phyloP scores from a whole-genome alignment of 2,888 invertebrate genomes.

The Caenorhabditis uteleia region DNA sequence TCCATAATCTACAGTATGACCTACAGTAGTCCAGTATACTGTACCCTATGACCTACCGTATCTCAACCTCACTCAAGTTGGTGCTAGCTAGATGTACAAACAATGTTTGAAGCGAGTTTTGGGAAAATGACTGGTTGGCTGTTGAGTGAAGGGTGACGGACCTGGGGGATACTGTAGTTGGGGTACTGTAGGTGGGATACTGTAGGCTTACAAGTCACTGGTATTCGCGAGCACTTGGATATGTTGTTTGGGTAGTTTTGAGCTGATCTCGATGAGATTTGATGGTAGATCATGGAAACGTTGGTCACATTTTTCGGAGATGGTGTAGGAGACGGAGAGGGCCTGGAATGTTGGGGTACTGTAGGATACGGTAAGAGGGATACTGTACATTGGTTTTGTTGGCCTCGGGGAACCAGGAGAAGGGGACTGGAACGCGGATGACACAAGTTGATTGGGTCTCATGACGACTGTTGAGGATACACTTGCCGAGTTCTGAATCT shows the following conservation, averaged over 20 bases:
- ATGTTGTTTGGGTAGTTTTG: slow-evolving; percentile 20
- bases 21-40: not conserved
- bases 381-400: slow-evolving; percentile 21
- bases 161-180: too few species aligned
- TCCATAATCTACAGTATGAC: slow-evolving; percentile 48
- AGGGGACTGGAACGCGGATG: slow-evolving; percentile 59
- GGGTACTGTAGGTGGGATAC: too few species aligned
- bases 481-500: slow-evolving; percentile 38
- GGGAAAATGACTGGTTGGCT: slow-evolving; percentile 53
- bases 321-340: slow-evolving; percentile 46
- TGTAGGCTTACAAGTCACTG: slow-evolving; percentile 18
- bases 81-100: slow-evolving; percentile 42
- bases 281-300: slow-evolving; percentile 53
- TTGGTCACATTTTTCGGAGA: slow-evolving; percentile 49
- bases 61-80: slow-evolving; percentile 24
- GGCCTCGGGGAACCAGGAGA: slow-evolving; percentile 53
- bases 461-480: slow-evolving; percentile 43
- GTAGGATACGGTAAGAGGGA: not conserved
- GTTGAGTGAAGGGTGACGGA: slow-evolving; percentile 49
- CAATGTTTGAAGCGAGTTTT: slow-evolving; percentile 53
- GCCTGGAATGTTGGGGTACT: slow-evolving; percentile 17
- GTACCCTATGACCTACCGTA: too few species aligned
- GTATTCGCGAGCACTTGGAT: slow-evolving; percentile 25
- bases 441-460: slow-evolving; percentile 52
- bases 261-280: slow-evolving; percentile 24